Evolutionary conservation across 2,113 vertebrate genomes (phyloP), one percentile per base, ranked within the genome.

Genomic region (Phrynocephalus versicolor): DNA sequence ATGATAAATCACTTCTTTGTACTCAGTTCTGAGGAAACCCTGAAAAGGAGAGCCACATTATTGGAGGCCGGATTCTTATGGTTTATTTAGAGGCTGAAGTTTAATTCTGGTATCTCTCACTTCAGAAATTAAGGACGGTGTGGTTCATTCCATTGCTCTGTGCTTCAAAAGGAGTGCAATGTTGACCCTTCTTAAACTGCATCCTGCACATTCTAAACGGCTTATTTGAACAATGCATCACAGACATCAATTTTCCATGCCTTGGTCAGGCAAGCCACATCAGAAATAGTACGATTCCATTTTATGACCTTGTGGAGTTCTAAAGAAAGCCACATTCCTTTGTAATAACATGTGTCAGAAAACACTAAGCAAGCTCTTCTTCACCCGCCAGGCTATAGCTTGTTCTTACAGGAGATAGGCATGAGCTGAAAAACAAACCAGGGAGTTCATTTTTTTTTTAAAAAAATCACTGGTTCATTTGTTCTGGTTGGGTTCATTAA

Each of bases 301-400:
- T 27, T 18, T 25, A 27, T 51, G 45, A 51, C 5, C 5, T 35
- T 83, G 70, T 18, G 27, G 37, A 77, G 62, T 75, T 64, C 30
- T 77, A 84, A 84, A 76, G 76, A 67, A 37, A 84, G 60, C 18
- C 60, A 76, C 5, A 55, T 69, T 65, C 23, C n/a, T 77, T 18
- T 84, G 16, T 57, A 84, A 55, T 37, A 45, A 83, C 30, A 64
- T 37, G 55, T 69, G 62, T 84, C 45, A 57, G 62, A 41, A 16
- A 75, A 45, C 33, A 27, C 27, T 83, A 64, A 16, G 39, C n/a
- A 84, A 45, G 15, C 21, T 55, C n/a, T 65, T 18, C 41, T 76
- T 55, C 21, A 35, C n/a, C 41, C 33, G 18, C 51, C 45, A 67
- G 60, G 19, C 39, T 73, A 69, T 16, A 82, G 16, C 18, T 84